These are phyloP conservation scores for Mycteria americana DNA, from an alignment of 2,797 vertebrate species.

Conservation along the genomic window DNA sequence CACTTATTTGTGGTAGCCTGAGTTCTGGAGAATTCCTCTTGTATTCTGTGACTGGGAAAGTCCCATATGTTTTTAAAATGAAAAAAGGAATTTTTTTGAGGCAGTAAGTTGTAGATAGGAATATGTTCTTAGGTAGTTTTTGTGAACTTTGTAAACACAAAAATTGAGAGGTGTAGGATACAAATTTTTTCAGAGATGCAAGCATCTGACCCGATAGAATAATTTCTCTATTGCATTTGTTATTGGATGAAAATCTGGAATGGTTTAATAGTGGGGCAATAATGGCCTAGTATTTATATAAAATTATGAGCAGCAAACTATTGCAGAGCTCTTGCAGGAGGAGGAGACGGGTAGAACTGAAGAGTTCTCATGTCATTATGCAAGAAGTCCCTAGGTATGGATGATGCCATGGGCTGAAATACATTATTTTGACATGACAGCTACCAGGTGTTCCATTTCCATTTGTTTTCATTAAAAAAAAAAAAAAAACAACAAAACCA, in stretches of 20 bases:
- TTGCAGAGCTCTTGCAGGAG: background rate
- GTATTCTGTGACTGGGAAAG: background rate
- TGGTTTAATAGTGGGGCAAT: background rate
- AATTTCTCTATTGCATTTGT: background rate
- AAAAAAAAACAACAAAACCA: background rate
- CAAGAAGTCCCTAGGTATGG: constrained; percentile 17
- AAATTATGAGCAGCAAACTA: background rate
- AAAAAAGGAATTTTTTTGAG: background rate
- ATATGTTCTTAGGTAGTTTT: background rate
- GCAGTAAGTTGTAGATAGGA: background rate
- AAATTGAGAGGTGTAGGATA: background rate
- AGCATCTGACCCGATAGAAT: background rate
- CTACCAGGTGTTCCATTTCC: constrained; percentile 63
- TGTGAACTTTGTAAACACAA: background rate
- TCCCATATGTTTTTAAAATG: background rate
- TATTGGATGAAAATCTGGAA: background rate
- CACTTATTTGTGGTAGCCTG: background rate
- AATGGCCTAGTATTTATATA: background rate
- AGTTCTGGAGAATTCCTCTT: background rate
- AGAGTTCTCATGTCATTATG: background rate
- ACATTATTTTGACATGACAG: constrained; percentile 45
- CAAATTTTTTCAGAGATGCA: background rate
- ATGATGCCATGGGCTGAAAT: constrained; percentile 14
- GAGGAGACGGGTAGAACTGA: background rate
- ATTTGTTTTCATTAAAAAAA: constrained; percentile 30